A percentile compares a stretch with the other conserved stretches of the same genome.
Evolutionary conservation across 1,140 invertebrate species (phyloP).

Genomic region (Carposina sasakii): DNA sequence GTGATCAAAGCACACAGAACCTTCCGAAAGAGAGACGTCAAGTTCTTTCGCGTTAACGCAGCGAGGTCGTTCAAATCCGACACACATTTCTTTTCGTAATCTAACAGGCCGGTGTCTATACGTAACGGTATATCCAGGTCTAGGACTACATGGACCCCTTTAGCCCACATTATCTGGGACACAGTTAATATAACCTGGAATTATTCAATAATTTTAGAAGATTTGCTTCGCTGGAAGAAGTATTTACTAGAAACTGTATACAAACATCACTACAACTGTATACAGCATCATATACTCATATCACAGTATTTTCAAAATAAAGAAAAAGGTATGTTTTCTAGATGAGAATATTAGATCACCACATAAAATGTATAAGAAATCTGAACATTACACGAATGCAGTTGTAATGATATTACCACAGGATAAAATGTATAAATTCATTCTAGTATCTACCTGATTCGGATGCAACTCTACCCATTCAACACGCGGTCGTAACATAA

Average conservation of each 20-base stretch:
- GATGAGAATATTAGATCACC: too few relatives aligned
- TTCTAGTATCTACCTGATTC: constrained; percentile 64
- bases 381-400: too few relatives aligned
- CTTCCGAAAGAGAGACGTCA: constrained; percentile 80
- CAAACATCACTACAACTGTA: too few relatives aligned
- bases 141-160: constrained; percentile 82
- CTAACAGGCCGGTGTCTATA: constrained; percentile 73
- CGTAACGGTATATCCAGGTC: constrained; percentile 60
- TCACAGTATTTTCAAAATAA: too few relatives aligned
- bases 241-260: too few relatives aligned
- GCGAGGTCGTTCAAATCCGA: constrained; percentile 86
- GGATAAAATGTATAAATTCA: too few relatives aligned
- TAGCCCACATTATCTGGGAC: constrained; percentile 90
- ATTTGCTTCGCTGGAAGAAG: not conserved
- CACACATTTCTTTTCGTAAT: constrained; percentile 81
- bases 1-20: constrained; percentile 89
- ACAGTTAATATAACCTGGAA: constrained; percentile 80
- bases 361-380: too few relatives aligned
- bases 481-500: constrained; percentile 68
- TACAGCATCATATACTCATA: too few relatives aligned
- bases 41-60: constrained; percentile 80
- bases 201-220: not conserved
- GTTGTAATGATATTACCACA: too few relatives aligned
- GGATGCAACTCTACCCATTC: constrained; percentile 76
- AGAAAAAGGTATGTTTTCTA: too few relatives aligned